Evolutionary conservation across 1,140 invertebrate genomes (phyloP), one percentile per base, ranked within the genome.

Genomic region (Ceratina japonica): DNA sequence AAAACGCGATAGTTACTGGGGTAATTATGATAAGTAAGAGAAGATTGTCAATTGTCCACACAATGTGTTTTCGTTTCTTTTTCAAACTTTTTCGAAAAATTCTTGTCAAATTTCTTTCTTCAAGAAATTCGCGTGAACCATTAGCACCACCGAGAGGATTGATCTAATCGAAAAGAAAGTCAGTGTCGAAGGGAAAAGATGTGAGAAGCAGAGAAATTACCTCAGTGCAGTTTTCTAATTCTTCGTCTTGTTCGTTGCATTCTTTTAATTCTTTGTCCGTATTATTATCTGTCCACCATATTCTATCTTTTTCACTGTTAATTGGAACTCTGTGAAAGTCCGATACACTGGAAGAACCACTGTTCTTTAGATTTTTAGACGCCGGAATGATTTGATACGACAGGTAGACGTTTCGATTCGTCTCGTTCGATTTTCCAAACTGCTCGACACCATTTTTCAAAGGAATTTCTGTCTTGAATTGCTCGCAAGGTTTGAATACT

Each of bases 1-100:
- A 96, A 77, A 94, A 94, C 0, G 92, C 90, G 2, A 96, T 93
- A 0, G 94, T 94, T n/a, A 94, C 87, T 0, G 95, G 95, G 1
- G 93, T 93, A 3, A 96, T 92, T 3, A 96, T 20, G 10, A 81
- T 8, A 10, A 80, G 0, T 1, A 87, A 76, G 0, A 91, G 37
- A 0, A 89, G 8, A 8, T 22, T 63, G 27, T 91, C 90, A 18
- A 85, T 16, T 18, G 86, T 31, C 18, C 80, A 80, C 0, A 86
- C 63, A 0, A 71, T 59, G 15, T 52, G 61, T 54, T 87, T 87
- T 54, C 86, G 87, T 1, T 73, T 59, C 1, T 15, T 44, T 44
- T 10, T 52, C 1, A 37, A 31, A 16, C 16, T 31, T 5, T 10
- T 15, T 10, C 13, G 2, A 3, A 13, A 63, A 51, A 0, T 15